Base-by-base conservation (phyloP, 2,888 invertebrate species). In the Melieria crassipennis region DNA sequence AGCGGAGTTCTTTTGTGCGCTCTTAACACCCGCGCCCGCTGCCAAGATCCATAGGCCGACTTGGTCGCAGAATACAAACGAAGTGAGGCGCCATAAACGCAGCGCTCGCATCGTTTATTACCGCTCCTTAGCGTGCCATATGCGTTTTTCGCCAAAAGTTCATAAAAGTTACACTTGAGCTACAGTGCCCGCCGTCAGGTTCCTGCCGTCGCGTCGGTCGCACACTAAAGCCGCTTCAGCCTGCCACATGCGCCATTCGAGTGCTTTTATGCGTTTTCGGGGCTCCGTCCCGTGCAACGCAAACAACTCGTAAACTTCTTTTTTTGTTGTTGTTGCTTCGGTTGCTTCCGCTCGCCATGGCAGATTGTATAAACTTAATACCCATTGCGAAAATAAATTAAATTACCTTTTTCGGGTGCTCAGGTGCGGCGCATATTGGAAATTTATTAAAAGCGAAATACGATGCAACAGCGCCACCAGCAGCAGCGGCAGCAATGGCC, bases 301-400 rank as follows among this genome's bases (percentile, higher is more conserved):
- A 52, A 52, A 52, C n/a, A n/a, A 13, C 52, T 52, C 52, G 52
- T 52, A 52, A 52, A 52, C n/a, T 52, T 52, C 13, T 52, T 52
- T 52, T 13, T 5, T 30, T 30, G 30, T 30, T 30, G 52, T 52
- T 52, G 52, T 52, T 7, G 52, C 13, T 52, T 52, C 9, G 52
- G 52, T n/a, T 13, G 52, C 52, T n/a, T 7, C 4, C 52, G 13
- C 30, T 30, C 30, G 30, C 30, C 30, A 2, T 30, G 30, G 30
- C 30, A 30, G 30, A 30, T 30, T 52, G 13, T 7, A 52, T 52
- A 52, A 52, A 52, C 52, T 52, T 52, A 52, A 52, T 52, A 52
- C 52, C 52, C 52, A 52, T 52, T 52, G 52, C 52, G 52, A 52
- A 52, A 52, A 52, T 52, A 52, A 52, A 52, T 52, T 52, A 52